Evolutionary conservation across 2,113 vertebrate species (phyloP), one percentile per base, ranked within the genome.

Genomic region (Actinemys pallida): DNA sequence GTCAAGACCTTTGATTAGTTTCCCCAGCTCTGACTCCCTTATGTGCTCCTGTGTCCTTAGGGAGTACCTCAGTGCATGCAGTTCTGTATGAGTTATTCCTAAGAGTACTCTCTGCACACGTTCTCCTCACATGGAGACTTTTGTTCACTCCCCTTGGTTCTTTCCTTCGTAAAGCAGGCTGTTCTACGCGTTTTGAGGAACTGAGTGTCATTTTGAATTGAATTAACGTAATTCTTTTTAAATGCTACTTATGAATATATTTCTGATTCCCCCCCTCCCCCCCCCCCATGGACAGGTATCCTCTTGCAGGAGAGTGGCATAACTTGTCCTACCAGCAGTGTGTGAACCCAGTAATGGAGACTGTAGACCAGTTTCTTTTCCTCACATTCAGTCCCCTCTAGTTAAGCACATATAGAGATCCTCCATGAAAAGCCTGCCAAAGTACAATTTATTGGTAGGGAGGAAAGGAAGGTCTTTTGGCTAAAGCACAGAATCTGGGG

Each of bases 1-100:
- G 12, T 16, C 45, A 78, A 47, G 42, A 78, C 14, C 12, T 84
- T 72, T 12, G 13, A 76, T 0, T 0, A 0, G 6, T 0, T 3
- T 50, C 47, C 9, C 39, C 82, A 56, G 31, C 35, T 78, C 49
- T 57, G 42, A 25, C 8, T 10, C 8, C 42, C 83, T 72, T 82
- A 47, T n/a, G 25, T 49, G 20, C 25, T 89, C 19, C 2, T 4
- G 5, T 72, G 93, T 53, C 52, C 35, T 45, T 90, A 81, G 9
- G 65, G n/a, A 39, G 4, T 72, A 39, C 19, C 35, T 72, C 29
- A 50, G 82, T 56, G 56, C 13, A 27, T 47, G 75, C 42, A 45
- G 4, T 78, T 45, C 49, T 85, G 31, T 4, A 42, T 78, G 80
- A 72, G 53, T 79, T 91, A 6, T 83, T 91, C 24, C 88, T 90